These are phyloP conservation scores for Iselma pallidipennis DNA, from an alignment of 2,888 invertebrate species.

Conservation along the genomic window DNA sequence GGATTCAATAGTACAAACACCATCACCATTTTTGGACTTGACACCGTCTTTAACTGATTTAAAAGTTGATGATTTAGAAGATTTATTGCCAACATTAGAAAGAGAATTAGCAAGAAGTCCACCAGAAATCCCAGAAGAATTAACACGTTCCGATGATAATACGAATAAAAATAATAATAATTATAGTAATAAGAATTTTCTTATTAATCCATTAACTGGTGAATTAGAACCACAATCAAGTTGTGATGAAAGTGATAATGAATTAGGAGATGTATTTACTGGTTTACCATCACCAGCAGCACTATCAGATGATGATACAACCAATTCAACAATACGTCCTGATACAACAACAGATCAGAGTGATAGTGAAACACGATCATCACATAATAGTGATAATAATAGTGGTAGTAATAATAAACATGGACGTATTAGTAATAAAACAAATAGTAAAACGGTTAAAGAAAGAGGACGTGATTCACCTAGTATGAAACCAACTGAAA, in stretches of 20 bases:
- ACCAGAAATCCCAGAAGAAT: conserved; percentile 59
- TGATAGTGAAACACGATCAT: conserved; percentile 51
- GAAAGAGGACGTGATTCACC: conserved; percentile 52
- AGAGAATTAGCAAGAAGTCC: conserved; percentile 61
- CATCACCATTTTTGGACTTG: conserved; percentile 47
- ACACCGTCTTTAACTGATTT: conserved; percentile 54
- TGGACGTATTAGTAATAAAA: conserved; percentile 28
- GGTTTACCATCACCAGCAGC: conserved; percentile 49
- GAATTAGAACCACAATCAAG: conserved; percentile 79
- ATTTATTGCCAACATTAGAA: conserved; percentile 65
- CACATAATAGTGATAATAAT: conserved; percentile 46
- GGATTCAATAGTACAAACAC: conserved; percentile 37
- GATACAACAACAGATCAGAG: conserved; percentile 51
- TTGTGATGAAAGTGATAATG: conserved; percentile 64
- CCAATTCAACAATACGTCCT: conserved; percentile 61
- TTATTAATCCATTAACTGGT: conserved; percentile 88
- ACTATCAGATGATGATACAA: conserved; percentile 60
- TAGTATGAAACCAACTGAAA: conserved; percentile 63
- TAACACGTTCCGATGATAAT: conserved; percentile 59
- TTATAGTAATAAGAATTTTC: conserved; percentile 72
- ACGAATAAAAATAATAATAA: not conserved
- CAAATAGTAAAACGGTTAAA: conserved; percentile 38
- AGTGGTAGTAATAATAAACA: not conserved
- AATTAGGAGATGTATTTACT: conserved; percentile 54
- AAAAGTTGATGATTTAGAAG: conserved; percentile 64